Evolutionary conservation across 2,113 vertebrate species (phyloP).

Genomic region (Actenoides lindsayi): DNA sequence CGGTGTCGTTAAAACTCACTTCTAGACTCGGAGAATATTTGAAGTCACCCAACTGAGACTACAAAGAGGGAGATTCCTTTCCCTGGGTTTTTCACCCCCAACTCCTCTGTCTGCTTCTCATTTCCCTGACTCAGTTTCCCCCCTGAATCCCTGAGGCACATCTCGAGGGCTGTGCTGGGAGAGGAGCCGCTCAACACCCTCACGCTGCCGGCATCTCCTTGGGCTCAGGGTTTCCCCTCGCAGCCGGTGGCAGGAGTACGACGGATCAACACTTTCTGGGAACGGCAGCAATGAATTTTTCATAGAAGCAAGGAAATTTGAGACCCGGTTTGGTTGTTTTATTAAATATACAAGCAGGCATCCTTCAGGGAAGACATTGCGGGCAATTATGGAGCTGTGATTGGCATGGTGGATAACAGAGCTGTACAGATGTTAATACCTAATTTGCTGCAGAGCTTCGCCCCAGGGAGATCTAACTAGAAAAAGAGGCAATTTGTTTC

Average conservation of each 20-base stretch:
- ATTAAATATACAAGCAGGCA: slow-evolving; percentile 53
- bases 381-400: neutral
- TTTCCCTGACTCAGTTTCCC: neutral
- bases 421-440: slow-evolving; percentile 21
- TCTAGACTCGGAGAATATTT: neutral
- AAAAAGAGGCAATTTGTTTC: slow-evolving; percentile 33
- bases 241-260: neutral
- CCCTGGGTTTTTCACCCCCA: neutral
- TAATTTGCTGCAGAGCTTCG: slow-evolving; percentile 11
- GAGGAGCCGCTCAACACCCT: neutral
- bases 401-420: neutral
- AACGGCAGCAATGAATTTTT: slow-evolving; percentile 56
- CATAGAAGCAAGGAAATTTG: slow-evolving; percentile 53
- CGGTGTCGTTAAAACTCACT: neutral
- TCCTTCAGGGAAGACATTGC: slow-evolving; percentile 21
- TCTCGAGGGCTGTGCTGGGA: fast-evolving
- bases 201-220: neutral
- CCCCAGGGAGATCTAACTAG: neutral
- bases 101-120: neutral
- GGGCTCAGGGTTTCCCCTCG: neutral
- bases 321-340: slow-evolving; percentile 51
- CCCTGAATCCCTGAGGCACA: fast-evolving
- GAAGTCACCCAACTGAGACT: fast-evolving
- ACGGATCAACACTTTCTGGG: neutral
- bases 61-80: neutral